These are phyloP conservation scores for Apogon talboti DNA, from an alignment of 2,797 vertebrate genomes.

Conservation along the genomic window DNA sequence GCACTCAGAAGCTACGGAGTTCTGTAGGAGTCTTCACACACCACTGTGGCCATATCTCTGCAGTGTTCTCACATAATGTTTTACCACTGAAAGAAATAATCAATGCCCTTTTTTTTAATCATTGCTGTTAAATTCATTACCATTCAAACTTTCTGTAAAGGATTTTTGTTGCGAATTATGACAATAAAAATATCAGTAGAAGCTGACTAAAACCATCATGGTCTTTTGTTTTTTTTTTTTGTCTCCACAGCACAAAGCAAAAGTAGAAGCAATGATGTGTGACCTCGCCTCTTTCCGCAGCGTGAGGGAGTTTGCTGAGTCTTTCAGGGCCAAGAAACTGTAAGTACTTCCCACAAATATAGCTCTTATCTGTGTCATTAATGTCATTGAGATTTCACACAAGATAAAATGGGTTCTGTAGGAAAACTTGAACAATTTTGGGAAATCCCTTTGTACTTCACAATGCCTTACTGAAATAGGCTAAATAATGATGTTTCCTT, in stretches of 20 bases:
- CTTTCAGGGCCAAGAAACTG: slow-evolving; percentile 94
- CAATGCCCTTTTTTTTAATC: too few relatives aligned
- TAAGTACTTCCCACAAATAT: slow-evolving; percentile 82
- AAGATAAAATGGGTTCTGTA: neutral
- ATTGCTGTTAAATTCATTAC: neutral
- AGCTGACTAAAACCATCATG: neutral
- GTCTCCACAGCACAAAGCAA: slow-evolving; percentile 91
- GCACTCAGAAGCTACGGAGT: too few relatives aligned
- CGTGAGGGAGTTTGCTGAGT: slow-evolving; percentile 90
- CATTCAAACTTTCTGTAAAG: neutral
- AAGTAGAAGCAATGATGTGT: slow-evolving; percentile 93
- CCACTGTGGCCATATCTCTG: neutral
- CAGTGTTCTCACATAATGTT: slow-evolving; percentile 4
- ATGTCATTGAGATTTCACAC: neutral
- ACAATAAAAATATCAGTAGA: neutral
- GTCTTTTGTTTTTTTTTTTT: slow-evolving; percentile 33
- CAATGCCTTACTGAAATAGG: neutral
- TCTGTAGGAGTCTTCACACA: slow-evolving; percentile 18
- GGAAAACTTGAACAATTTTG: neutral
- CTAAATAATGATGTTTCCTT: neutral
- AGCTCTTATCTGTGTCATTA: neutral
- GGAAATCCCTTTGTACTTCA: neutral
- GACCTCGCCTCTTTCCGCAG: slow-evolving; percentile 92
- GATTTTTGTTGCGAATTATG: neutral
- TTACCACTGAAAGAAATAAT: slow-evolving; percentile 1